Evolutionary conservation across 2,797 vertebrate species (phyloP).

Genomic region (Tolypeutes matacus): DNA sequence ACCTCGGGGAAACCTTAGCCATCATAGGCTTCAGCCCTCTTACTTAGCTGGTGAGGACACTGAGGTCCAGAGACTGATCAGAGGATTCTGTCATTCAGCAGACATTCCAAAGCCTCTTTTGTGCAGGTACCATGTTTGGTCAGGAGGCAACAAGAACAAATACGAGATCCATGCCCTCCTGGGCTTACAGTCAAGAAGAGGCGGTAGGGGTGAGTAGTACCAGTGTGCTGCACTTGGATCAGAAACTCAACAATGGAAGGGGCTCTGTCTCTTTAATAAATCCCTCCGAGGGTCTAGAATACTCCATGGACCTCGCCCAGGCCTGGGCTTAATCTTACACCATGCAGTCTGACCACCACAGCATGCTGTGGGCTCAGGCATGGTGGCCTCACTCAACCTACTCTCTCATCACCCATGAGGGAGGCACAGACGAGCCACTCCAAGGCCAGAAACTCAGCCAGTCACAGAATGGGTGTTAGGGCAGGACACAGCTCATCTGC

Average conservation of each 20-base stretch:
- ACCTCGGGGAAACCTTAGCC: background rate
- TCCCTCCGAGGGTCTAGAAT: rapidly evolving
- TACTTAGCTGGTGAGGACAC: background rate
- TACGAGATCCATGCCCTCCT: background rate
- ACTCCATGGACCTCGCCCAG: rapidly evolving
- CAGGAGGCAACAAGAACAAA: background rate
- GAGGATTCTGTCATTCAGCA: background rate
- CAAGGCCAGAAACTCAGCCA: background rate
- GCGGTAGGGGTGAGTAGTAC: too few relatives aligned
- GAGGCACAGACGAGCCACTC: background rate
- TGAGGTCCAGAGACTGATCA: background rate
- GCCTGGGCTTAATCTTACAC: rapidly evolving
- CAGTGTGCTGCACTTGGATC: too few relatives aligned
- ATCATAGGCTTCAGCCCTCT: background rate
- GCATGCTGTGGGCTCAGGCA: background rate
- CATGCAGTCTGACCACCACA: background rate
- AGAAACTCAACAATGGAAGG: background rate
- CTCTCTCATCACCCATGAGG: background rate
- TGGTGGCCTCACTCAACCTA: background rate
- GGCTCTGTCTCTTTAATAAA: background rate
- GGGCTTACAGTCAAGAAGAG: background rate
- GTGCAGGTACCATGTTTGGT: background rate
- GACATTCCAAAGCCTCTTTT: background rate
- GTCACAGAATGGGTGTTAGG: background rate
- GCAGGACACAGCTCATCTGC: background rate